Base-by-base conservation (phyloP, 1,140 invertebrate species). In the Caenorhabditis remanei region DNA sequence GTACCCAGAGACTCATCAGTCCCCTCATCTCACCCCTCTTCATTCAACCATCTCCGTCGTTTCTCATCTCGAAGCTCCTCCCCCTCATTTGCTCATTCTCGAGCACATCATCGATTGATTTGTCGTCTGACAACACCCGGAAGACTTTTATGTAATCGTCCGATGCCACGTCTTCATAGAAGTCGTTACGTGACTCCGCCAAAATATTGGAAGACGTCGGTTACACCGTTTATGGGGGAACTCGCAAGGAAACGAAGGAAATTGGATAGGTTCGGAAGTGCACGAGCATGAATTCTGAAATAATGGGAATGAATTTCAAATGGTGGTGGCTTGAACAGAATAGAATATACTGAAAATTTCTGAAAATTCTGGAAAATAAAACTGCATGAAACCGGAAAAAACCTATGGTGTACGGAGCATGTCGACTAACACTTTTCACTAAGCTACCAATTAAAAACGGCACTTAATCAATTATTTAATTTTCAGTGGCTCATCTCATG, bases 181-280 rank as follows among this genome's bases (percentile, higher is more conserved):
- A n/a, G n/a, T n/a, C n/a, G n/a, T n/a, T n/a, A n/a, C n/a, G n/a
- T n/a, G n/a, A n/a, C n/a, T n/a, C n/a, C n/a, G n/a, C n/a, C n/a
- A n/a, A n/a, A n/a, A n/a, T n/a, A n/a, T n/a, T n/a, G n/a, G n/a
- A n/a, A n/a, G n/a, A n/a, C n/a, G n/a, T n/a, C n/a, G n/a, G n/a
- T 79, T 13, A 79, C 71, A 32, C 46, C 71, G 71, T 79, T 79
- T 53, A 79, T 79, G 71, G 71, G 71, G 24, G 71, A 79, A 79
- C 46, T 79, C 7, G 71, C 71, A 11, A 79, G 71, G 24, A 48
- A 24, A 11, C 46, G 71, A 79, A n/a, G 71, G 71, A 79, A 79
- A 32, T 32, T 79, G n/a, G 71, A 79, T 79, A 79, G 71, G 71
- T 79, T 79, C 71, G 32, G 71, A 16, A 9, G 4, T 65, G 24